Evolutionary conservation across 1,140 invertebrate genomes (phyloP).

Genomic region (Goniozus legneri): DNA sequence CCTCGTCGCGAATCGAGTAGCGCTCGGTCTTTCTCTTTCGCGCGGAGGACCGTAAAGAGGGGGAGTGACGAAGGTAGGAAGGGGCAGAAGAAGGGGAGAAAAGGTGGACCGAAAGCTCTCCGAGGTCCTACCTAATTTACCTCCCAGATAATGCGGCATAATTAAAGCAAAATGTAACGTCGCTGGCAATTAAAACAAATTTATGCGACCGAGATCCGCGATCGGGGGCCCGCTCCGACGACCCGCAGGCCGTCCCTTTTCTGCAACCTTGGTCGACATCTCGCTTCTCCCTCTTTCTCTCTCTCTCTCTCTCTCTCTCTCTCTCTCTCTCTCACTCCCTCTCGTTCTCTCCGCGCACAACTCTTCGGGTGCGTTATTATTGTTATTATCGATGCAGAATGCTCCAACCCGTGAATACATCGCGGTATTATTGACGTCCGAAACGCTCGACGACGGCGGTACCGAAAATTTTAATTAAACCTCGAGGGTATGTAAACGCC

Average conservation of each 20-base stretch:
- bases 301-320: slow-evolving; percentile 7
- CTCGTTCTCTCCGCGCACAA: background rate
- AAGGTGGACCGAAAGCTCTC: slow-evolving; percentile 33
- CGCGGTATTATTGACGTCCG: slow-evolving; percentile 12
- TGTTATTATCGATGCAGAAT: slow-evolving; percentile 23
- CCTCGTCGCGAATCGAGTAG: background rate
- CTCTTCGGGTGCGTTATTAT: slow-evolving; percentile 24
- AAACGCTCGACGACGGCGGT: background rate
- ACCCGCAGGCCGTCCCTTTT: slow-evolving; percentile 28
- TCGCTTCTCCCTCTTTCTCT: slow-evolving; percentile 28
- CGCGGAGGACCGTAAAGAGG: slow-evolving; percentile 2
- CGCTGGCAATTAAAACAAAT: slow-evolving; percentile 58
- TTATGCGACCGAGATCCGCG: slow-evolving; percentile 56
- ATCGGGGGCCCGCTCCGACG: too few relatives aligned
- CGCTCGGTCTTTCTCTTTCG: slow-evolving; percentile 24
- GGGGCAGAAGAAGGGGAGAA: slow-evolving; percentile 15
- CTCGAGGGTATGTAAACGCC: too few relatives aligned
- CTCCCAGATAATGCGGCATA: slow-evolving; percentile 57
- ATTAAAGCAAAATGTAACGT: slow-evolving; percentile 58
- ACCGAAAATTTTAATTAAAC: background rate
- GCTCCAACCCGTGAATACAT: too few relatives aligned
- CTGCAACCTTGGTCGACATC: slow-evolving; percentile 20
- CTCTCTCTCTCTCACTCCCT: background rate
- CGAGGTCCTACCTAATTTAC: slow-evolving; percentile 57
- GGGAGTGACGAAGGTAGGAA: background rate